These are phyloP conservation scores for Adelphocoris suturalis DNA, from an alignment of 2,888 invertebrate genomes.

Conservation along the genomic window DNA sequence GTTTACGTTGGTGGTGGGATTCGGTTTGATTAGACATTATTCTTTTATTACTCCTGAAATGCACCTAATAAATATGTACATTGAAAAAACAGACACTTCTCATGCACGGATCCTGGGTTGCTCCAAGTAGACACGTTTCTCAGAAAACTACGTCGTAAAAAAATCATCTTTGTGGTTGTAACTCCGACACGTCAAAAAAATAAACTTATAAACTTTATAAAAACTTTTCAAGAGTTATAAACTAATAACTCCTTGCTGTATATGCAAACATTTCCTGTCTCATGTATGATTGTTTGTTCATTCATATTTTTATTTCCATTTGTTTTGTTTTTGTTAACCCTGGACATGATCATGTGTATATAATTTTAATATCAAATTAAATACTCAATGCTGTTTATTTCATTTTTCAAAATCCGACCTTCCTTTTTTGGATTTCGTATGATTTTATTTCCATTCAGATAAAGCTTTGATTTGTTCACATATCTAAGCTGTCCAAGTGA, in stretches of 20 bases:
- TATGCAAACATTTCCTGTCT: not conserved
- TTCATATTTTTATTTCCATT: not conserved
- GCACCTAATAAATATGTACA: not conserved
- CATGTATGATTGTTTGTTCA: constrained; percentile 29
- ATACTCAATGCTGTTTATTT: too few relatives aligned
- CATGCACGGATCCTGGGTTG: not conserved
- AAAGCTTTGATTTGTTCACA: too few relatives aligned
- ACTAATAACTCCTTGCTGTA: not conserved
- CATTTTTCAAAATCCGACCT: too few relatives aligned
- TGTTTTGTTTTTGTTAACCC: too few relatives aligned
- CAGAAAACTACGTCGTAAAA: not conserved
- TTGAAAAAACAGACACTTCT: not conserved
- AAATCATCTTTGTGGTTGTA: not conserved
- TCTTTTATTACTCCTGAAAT: not conserved
- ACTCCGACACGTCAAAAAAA: not conserved
- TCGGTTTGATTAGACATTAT: not conserved
- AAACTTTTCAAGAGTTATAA: not conserved
- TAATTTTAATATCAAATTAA: too few relatives aligned
- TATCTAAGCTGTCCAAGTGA: too few relatives aligned
- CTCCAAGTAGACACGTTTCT: not conserved
- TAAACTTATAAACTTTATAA: too few relatives aligned
- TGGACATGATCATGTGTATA: too few relatives aligned
- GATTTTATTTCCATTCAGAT: too few relatives aligned
- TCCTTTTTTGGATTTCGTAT: too few relatives aligned
- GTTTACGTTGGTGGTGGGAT: not conserved